Evolutionary conservation across 2,113 vertebrate species (phyloP), one percentile per base, ranked within the genome.

Genomic region (Colaptes auratus): DNA sequence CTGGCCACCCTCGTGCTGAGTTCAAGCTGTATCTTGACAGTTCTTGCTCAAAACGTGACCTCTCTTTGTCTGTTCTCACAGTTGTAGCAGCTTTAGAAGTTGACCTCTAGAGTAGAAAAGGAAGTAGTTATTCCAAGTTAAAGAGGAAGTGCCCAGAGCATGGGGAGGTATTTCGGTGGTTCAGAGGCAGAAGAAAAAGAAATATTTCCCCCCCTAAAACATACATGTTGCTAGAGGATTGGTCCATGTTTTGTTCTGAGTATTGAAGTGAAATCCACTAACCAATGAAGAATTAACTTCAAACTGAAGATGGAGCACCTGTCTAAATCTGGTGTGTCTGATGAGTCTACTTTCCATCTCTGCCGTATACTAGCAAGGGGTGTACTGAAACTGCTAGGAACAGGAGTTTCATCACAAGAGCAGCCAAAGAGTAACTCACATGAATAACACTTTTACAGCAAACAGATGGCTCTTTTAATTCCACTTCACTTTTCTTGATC

Each of bases 61-160:
- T 87, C 6, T 27, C 24, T 21, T 14, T 83, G 59, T 89, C 70
- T 90, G 55, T 93, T 89, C 66, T 84, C 35, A 79, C 64, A 78
- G 84, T 82, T 81, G 67, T 66, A 80, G 73, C 74, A 71, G 59
- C 53, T 88, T 82, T 87, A 76, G 72, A 70, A 91, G 67, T 75
- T 91, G 82, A 88, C 42, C 39, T 95, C 59, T 81, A 18, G 66
- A 23, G 33, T 19, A 87, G 70, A 84, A 88, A 92, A 80, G 52
- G 67, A 93, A 89, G 52, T 92, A 73, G 81, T 91, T 89, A 58
- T 20, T 89, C 53, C 66, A 33, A 77, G 81, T 83, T 83, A 82
- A 79, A 61, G 86, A 78, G 91, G 42, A 96, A 90, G 92, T 95
- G 82, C 87, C 77, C 84, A 96, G 82, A 92, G 90, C 63, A 19